Evolutionary conservation across 2,888 invertebrate genomes (phyloP), one percentile per base, ranked within the genome.

Genomic region (Cephus nigrinus): DNA sequence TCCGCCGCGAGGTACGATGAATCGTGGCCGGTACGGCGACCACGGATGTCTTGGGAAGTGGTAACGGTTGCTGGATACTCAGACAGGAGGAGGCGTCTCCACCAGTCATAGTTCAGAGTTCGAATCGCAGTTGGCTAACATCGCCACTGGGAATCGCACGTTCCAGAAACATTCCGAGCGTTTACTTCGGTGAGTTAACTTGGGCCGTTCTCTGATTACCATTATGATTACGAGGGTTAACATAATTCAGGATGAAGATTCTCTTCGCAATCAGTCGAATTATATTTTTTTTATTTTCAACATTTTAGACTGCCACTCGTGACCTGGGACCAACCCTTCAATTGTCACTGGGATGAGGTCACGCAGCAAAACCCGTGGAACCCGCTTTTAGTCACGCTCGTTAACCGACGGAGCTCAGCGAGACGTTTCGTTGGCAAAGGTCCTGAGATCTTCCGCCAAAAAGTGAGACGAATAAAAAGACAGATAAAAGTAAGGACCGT

Each of bases 331-430:
- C 74, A 35, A 35, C 35, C 74, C 74, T 74, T 36, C 74, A 23
- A 74, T 74, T 74, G 74, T 74, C 74, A 35, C 33, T 30, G 35
- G n/a, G 68, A 9, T 4, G 15, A 40, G 78, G 78, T 78, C 76
- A 69, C 69, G 76, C 23, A 68, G 34, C 31, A 23, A 35, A 30
- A 73, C 80, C 78, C 81, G 79, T 79, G 82, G 80, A 87, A 84
- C 81, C 84, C 79, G 79, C 80, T 80, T 79, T 87, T 86, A 85
- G 85, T 86, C 84, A 88, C 85, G 87, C 84, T 87, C 84, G 82
- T 88, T 88, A 86, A 86, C 84, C 83, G 79, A 76, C 40, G 69
- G 76, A 77, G 75, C 75, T n/a, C 68, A 36, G 35, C 55, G 74
- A 33, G 74, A 76, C 73, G 32, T 31, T 78, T 40, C 40, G 75